Percentiles rank a stretch among this genome's conserved stretches.
phyloP scores from a whole-genome alignment of 2,113 vertebrate species.

The Ailurus styani region DNA sequence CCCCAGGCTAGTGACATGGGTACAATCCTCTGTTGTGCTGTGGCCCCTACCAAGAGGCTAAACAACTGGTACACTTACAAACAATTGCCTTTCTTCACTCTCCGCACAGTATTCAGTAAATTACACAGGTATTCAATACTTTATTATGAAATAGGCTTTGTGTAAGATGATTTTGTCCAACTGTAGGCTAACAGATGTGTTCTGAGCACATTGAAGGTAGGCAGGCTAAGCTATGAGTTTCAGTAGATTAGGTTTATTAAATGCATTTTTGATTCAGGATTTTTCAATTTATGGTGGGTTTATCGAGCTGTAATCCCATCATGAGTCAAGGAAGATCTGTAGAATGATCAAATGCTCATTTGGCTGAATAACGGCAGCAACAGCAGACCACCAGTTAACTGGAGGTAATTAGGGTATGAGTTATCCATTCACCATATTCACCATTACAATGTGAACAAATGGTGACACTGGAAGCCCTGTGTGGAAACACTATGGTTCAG shows the following conservation, averaged over 20 bases:
- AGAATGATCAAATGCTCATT: background rate
- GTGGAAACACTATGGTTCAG: background rate
- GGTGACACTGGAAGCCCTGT: rapidly evolving
- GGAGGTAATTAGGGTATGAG: background rate
- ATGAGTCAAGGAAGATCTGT: background rate
- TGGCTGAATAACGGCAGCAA: background rate
- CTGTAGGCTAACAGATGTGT: background rate
- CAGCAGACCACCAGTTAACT: background rate
- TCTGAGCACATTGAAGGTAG: background rate
- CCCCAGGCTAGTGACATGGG: background rate
- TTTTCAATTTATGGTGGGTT: background rate
- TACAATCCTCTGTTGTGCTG: background rate
- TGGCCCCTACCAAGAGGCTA: background rate
- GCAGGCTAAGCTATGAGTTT: background rate
- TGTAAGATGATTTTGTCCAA: background rate
- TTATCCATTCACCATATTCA: background rate
- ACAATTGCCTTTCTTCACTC: background rate
- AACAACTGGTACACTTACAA: background rate
- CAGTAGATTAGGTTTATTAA: background rate
- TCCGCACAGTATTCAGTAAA: background rate
- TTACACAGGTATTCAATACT: background rate
- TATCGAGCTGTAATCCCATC: background rate
- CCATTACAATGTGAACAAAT: background rate
- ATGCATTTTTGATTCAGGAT: background rate
- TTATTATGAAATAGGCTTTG: background rate